These are phyloP conservation scores for Cichlasoma orientale DNA, from an alignment of 2,797 vertebrate genomes.

Conservation along the genomic window DNA sequence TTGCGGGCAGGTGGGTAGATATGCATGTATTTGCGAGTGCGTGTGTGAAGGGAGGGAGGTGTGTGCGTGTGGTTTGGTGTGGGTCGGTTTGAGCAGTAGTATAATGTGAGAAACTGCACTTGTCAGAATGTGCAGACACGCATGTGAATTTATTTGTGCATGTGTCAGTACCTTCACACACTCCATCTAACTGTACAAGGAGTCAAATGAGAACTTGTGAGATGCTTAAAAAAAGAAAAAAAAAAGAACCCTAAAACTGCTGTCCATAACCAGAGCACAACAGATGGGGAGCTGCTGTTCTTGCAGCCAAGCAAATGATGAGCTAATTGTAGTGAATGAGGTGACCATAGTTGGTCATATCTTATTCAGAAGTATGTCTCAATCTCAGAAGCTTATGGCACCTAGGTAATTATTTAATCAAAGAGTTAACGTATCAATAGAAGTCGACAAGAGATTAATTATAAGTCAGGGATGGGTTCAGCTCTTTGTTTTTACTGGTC, in stretches of 20 bases:
- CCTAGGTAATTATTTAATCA: constrained; percentile 85
- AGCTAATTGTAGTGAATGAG: constrained; percentile 69
- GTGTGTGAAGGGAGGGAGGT: constrained; percentile 44
- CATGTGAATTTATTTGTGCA: constrained; percentile 58
- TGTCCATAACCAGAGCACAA: constrained; percentile 45
- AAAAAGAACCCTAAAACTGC: constrained; percentile 38
- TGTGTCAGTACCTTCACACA: constrained; percentile 23
- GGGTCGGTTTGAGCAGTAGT: constrained; percentile 15
- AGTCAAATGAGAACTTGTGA: constrained; percentile 52
- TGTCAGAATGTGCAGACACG: constrained; percentile 64
- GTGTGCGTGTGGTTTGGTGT: constrained; percentile 12
- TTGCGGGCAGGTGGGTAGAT: constrained; percentile 66
- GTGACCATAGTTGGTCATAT: constrained; percentile 71
- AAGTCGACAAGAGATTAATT: constrained; percentile 80
- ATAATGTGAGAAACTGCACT: constrained; percentile 60
- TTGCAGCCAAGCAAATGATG: constrained; percentile 62
- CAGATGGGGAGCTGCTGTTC: constrained; percentile 56
- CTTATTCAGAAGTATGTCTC: constrained; percentile 82
- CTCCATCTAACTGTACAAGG: constrained; percentile 18
- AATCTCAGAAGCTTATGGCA: constrained; percentile 77
- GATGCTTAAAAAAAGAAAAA: constrained; percentile 19
- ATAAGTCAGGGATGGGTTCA: constrained; percentile 72
- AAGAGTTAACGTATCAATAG: constrained; percentile 80
- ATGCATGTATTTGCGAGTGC: constrained; percentile 42
- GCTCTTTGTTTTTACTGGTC: constrained; percentile 65